Evolutionary conservation across 2,888 invertebrate genomes (phyloP).

Genomic region (Apodemia zela): DNA sequence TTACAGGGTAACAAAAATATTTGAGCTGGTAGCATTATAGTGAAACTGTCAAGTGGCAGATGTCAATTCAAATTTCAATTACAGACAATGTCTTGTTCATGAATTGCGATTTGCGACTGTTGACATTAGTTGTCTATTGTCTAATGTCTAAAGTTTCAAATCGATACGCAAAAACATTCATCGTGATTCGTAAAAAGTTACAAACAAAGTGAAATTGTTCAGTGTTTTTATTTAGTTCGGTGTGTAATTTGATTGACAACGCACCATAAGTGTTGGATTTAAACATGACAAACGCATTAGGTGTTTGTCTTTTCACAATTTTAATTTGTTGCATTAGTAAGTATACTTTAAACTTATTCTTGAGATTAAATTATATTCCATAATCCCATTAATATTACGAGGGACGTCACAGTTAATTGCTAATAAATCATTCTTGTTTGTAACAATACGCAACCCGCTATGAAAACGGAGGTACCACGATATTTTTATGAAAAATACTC

Average conservation of each 20-base stretch:
- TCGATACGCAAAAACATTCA: conserved; percentile 52
- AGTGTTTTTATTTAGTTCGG: conserved; percentile 46
- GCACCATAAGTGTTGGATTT: conserved; percentile 41
- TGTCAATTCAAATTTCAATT: too few relatives aligned
- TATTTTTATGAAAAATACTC: background rate
- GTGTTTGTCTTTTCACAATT: conserved; percentile 62
- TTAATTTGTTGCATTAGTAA: conserved; percentile 63
- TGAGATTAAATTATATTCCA: conserved; percentile 30
- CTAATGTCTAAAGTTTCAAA: conserved; percentile 44
- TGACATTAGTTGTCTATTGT: too few relatives aligned
- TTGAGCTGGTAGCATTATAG: too few relatives aligned
- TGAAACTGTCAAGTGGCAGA: too few relatives aligned
- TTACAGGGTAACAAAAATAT: too few relatives aligned
- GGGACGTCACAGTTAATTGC: background rate
- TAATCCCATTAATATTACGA: background rate
- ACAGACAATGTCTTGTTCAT: too few relatives aligned
- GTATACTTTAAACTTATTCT: conserved; percentile 38
- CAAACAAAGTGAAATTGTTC: conserved; percentile 65
- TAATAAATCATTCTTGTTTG: conserved; percentile 2
- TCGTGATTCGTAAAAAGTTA: conserved; percentile 51
- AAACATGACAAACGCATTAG: conserved; percentile 66
- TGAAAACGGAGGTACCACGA: background rate
- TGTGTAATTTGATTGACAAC: conserved; percentile 43
- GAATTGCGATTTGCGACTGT: too few relatives aligned
- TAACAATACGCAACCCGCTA: background rate